A percentile compares a stretch with the other conserved stretches of the same genome.
Evolutionary conservation across 2,888 invertebrate species (phyloP).

Genomic region (Melanophora roralis): DNA sequence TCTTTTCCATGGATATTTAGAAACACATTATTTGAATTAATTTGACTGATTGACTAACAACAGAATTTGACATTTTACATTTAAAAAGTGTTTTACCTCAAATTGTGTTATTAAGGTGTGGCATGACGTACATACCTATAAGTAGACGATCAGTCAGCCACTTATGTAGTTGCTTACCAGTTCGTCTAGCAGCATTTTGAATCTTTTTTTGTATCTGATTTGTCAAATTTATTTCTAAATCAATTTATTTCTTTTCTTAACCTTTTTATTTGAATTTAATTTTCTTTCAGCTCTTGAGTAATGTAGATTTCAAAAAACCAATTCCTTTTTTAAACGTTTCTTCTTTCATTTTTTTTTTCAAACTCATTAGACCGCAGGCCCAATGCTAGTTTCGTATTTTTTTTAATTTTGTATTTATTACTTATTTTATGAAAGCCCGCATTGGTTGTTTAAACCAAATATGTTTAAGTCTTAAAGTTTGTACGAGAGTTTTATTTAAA

Average conservation of each 20-base stretch:
- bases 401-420: not conserved
- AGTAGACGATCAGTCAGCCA: not conserved
- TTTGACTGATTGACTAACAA: slow-evolving; percentile 70
- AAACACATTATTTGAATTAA: slow-evolving; percentile 36
- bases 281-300: too few species aligned
- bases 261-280: slow-evolving; percentile 23
- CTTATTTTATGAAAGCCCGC: slow-evolving; percentile 32
- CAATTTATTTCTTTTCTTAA: slow-evolving; percentile 49
- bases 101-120: slow-evolving; percentile 56
- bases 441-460: slow-evolving; percentile 23
- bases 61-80: slow-evolving; percentile 69
- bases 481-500: slow-evolving; percentile 6
- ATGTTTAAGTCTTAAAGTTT: slow-evolving; percentile 36
- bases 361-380: slow-evolving; percentile 43
- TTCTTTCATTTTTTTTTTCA: not conserved
- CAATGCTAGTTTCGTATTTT: slow-evolving; percentile 38
- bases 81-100: slow-evolving; percentile 56
- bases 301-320: slow-evolving; percentile 20
- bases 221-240: slow-evolving; percentile 49
- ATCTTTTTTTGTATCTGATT: not conserved
- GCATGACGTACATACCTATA: not conserved
- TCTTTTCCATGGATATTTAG: not conserved
- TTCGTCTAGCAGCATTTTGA: slow-evolving; percentile 13
- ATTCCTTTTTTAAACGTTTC: slow-evolving; percentile 13
- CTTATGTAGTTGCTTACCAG: not conserved